Base-by-base conservation (phyloP, 2,888 invertebrate genomes). In the Entomobrya multifasciata region DNA sequence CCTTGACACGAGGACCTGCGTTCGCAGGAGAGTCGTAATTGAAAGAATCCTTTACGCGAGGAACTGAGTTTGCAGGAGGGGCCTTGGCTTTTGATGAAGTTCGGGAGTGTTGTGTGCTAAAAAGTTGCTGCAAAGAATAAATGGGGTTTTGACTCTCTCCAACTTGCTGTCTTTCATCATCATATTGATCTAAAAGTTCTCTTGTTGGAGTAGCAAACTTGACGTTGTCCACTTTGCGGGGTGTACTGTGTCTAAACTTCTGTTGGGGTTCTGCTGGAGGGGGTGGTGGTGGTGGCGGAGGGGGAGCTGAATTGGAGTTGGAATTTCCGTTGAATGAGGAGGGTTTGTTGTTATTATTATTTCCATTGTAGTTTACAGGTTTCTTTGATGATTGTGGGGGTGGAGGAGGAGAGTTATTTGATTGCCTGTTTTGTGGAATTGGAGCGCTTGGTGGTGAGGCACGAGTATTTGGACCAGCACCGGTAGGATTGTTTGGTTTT, bases 171-270 rank as follows among this genome's bases (percentile, higher is more conserved):
- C 91, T 77, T 83, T 90, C 91, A 65, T 86, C 83, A 10, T 86
- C 87, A 36, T 88, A 86, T n/a, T 89, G 89, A 0, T 85, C 88
- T n/a, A 78, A 41, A 2, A 62, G 76, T 10, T 78, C 79, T 65
- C 85, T 62, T 15, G 86, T 82, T 30, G 89, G 81, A 13, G 89
- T 79, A 13, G 90, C 89, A 74, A 91, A 91, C 72, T 90, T 90
- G 2, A 90, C 89, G 49, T 89, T 88, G 55, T 89, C 90, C 25
- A 90, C 90, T 55, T 89, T 88, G 36, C 91, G 77, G 0, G 91
- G 91, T 0, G 91, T 91, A 36, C 90, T 90, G 44, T 91, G 91
- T 57, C 91, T 81, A 81, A 91, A 91, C 76, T 90, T 91, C 11
- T 86, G 81, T 1, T 88, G 87, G n/a, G 88, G 86, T 5, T 87